Evolutionary conservation across 1,140 invertebrate species (phyloP).

Genomic region (Helicorthomorpha holstii): DNA sequence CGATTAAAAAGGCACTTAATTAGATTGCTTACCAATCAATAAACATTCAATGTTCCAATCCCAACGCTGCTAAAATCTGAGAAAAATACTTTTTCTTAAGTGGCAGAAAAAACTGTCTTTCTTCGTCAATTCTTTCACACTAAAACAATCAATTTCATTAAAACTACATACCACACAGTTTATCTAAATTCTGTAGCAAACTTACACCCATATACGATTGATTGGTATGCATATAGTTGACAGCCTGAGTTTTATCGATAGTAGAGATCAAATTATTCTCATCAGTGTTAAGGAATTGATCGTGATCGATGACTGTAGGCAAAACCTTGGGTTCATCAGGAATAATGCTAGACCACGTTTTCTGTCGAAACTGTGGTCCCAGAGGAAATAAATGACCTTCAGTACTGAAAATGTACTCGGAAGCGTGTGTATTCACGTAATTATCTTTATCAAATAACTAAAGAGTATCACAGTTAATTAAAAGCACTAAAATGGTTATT

Average conservation of each 20-base stretch:
- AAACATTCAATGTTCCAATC: slow-evolving; percentile 15
- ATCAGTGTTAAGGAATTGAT: slow-evolving; percentile 6
- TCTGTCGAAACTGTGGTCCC: slow-evolving; percentile 25
- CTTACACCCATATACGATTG: not conserved
- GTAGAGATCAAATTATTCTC: slow-evolving; percentile 13
- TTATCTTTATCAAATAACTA: slow-evolving; percentile 50
- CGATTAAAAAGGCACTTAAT: too few species aligned
- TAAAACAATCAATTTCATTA: slow-evolving; percentile 20
- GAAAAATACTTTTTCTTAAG: slow-evolving; percentile 33
- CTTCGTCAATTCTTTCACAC: slow-evolving; percentile 32
- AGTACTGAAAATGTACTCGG: slow-evolving; percentile 43
- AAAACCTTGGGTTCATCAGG: not conserved
- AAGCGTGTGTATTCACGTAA: slow-evolving; percentile 38
- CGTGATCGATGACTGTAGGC: slow-evolving; percentile 3
- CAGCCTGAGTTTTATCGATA: not conserved
- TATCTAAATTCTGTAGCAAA: slow-evolving; percentile 2
- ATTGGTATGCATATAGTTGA: not conserved
- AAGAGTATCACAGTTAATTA: not conserved
- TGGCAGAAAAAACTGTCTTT: slow-evolving; percentile 33
- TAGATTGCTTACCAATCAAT: too few species aligned
- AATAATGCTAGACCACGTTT: slow-evolving; percentile 19
- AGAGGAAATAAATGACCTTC: slow-evolving; percentile 50
- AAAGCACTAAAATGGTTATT: not conserved
- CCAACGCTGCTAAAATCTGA: slow-evolving; percentile 29
- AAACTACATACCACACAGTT: not conserved